Percentiles rank a stretch among this genome's conserved stretches.
phyloP scores from a whole-genome alignment of 2,113 vertebrate species.

The Cinclus cinclus region DNA sequence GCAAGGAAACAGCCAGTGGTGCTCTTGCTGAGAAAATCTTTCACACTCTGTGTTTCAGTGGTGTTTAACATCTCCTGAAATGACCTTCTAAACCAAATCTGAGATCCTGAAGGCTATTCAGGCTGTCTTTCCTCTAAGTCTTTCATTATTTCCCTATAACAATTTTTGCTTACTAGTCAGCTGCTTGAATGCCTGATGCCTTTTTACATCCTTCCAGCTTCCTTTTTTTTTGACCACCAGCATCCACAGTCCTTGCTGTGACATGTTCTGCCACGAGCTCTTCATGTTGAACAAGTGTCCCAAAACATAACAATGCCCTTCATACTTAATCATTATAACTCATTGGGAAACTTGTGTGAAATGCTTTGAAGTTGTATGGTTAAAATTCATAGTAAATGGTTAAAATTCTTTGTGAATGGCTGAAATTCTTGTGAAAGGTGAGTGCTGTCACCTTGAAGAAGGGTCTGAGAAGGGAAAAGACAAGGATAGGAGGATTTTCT shows the following conservation, averaged over 20 bases:
- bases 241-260: not conserved
- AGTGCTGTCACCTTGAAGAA: not conserved
- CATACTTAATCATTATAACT: too few relatives aligned
- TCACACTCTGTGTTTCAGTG: not conserved
- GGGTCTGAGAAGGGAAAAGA: not conserved
- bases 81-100: not conserved
- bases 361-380: not conserved
- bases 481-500: not conserved
- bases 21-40: not conserved
- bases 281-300: not conserved
- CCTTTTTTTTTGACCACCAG: not conserved
- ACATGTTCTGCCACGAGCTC: not conserved
- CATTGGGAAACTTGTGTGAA: not conserved
- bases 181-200: not conserved
- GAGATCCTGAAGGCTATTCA: not conserved
- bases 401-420: not conserved
- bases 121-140: not conserved
- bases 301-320: not conserved
- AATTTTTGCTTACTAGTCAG: not conserved
- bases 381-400: not conserved
- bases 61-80: not conserved
- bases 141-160: not conserved
- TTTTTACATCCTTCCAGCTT: not conserved
- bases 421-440: not conserved
- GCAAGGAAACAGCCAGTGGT: not conserved